Evolutionary conservation across 2,797 vertebrate genomes (phyloP).

Genomic region (Clarias pachynema): DNA sequence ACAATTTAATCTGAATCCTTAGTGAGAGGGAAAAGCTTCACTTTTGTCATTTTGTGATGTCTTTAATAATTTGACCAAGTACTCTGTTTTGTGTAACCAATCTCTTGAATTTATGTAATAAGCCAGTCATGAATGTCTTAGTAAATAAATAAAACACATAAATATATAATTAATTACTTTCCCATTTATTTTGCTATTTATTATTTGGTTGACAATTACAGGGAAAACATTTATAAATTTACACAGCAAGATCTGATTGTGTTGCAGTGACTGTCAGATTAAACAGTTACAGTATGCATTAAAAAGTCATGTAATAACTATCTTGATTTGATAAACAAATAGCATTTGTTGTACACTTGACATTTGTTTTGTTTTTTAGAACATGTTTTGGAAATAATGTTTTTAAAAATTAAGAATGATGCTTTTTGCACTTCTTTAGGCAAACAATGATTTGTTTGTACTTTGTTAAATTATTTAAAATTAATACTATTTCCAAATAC

Average conservation of each 20-base stretch:
- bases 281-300: not conserved
- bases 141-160: not conserved
- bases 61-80: not conserved
- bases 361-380: not conserved
- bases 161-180: not conserved
- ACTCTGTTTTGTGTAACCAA: not conserved
- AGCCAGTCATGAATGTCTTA: not conserved
- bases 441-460: not conserved
- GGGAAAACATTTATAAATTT: not conserved
- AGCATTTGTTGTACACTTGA: not conserved
- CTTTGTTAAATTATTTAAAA: not conserved
- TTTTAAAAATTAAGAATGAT: not conserved
- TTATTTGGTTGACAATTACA: not conserved
- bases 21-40: not conserved
- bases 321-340: not conserved
- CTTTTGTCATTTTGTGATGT: not conserved
- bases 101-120: not conserved
- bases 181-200: not conserved
- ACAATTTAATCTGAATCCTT: not conserved
- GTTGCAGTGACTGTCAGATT: not conserved
- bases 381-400: not conserved
- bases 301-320: not conserved
- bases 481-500: not conserved
- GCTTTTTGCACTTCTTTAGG: not conserved
- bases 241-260: not conserved